Percentiles rank a stretch among this genome's conserved stretches.
phyloP scores from a whole-genome alignment of 2,797 vertebrate species.

The Todus mexicanus region DNA sequence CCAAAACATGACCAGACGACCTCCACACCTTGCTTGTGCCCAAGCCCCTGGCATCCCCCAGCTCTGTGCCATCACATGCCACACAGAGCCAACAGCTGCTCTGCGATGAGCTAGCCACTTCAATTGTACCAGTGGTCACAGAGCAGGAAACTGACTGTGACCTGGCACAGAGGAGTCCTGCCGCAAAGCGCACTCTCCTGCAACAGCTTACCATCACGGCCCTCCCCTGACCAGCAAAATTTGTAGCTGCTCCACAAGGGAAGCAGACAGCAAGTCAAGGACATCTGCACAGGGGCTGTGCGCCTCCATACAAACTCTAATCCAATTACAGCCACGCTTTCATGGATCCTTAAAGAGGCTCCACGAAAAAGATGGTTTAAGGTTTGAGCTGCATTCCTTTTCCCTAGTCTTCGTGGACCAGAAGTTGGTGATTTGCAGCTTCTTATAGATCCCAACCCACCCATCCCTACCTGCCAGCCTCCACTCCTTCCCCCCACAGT shows the following conservation, averaged over 20 bases:
- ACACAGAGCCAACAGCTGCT: not conserved
- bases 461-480: constrained; percentile 1
- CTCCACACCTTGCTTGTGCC: not conserved
- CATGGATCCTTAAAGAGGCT: constrained; percentile 9
- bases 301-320: constrained; percentile 28
- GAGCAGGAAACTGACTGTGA: not conserved
- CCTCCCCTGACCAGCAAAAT: not conserved
- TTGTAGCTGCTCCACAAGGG: not conserved
- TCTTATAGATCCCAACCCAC: not conserved
- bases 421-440: constrained; percentile 1
- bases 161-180: accelerated
- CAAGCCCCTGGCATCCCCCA: accelerated
- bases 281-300: not conserved
- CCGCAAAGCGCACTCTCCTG: not conserved
- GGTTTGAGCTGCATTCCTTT: not conserved
- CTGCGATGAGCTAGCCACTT: not conserved
- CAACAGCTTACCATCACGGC: not conserved
- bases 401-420: not conserved
- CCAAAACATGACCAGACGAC: accelerated
- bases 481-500: not conserved
- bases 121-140: accelerated
- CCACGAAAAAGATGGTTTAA: constrained; percentile 12
- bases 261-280: not conserved
- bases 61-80: not conserved
- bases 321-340: constrained; percentile 35